Percentiles rank a stretch among this genome's conserved stretches.
Evolutionary conservation across 2,113 vertebrate genomes (phyloP).

Genomic region (Setophaga coronata): DNA sequence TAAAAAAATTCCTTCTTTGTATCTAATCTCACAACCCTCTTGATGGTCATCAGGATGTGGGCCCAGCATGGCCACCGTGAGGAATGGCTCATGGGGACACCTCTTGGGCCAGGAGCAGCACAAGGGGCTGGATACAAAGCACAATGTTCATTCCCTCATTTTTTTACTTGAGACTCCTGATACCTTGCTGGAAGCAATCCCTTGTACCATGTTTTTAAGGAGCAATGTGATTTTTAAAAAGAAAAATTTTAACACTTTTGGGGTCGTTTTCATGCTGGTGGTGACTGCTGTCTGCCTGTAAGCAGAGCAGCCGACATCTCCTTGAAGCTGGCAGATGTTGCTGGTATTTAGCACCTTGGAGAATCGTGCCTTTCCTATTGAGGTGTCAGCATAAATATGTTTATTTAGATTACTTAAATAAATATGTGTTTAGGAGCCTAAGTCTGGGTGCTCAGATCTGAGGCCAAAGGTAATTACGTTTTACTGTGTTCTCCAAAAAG

Average conservation of each 20-base stretch:
- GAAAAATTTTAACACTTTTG: neutral
- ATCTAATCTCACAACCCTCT: rapidly evolving
- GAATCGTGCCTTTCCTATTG: conserved; percentile 36
- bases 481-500: conserved; percentile 44
- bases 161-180: neutral
- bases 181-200: neutral
- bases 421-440: conserved; percentile 58
- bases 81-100: neutral
- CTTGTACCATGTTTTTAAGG: neutral
- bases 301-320: neutral
- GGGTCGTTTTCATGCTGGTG: neutral
- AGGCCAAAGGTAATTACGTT: conserved; percentile 58
- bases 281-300: neutral
- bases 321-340: neutral
- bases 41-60: neutral
- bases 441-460: conserved; percentile 40
- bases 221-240: neutral
- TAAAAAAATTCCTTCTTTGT: neutral
- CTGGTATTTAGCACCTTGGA: conserved; percentile 16
- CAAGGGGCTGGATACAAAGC: neutral
- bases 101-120: rapidly evolving
- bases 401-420: conserved; percentile 68
- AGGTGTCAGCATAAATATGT: conserved; percentile 60
- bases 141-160: neutral
- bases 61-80: neutral